Percentiles rank a stretch among this genome's conserved stretches.
These are phyloP conservation scores for Myoxocephalus aenaeus DNA, from an alignment of 2,797 vertebrate genomes.

Conservation along the genomic window DNA sequence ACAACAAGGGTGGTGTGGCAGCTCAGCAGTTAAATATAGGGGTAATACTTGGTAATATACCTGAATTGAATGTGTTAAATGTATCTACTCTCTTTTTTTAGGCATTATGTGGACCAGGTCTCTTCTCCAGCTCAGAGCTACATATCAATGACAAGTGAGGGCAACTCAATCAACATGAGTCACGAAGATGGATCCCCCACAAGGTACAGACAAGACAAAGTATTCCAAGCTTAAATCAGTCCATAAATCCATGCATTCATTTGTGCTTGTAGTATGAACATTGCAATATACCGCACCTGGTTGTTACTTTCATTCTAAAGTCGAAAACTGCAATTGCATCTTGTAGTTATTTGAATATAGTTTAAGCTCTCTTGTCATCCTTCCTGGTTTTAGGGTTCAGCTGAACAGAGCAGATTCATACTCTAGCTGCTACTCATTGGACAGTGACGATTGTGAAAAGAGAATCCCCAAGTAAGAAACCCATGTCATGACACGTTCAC, in stretches of 20 bases:
- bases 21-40: neutral
- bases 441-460: slow-evolving; percentile 77
- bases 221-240: slow-evolving; percentile 6
- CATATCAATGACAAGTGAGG: slow-evolving; percentile 71
- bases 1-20: slow-evolving; percentile 6
- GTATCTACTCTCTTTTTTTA: slow-evolving; percentile 30
- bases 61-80: neutral
- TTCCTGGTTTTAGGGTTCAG: slow-evolving; percentile 60
- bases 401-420: slow-evolving; percentile 73
- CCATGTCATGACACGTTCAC: neutral
- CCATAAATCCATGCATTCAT: neutral
- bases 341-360: neutral
- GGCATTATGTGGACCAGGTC: slow-evolving; percentile 55
- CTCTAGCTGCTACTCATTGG: slow-evolving; percentile 76
- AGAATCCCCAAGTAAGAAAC: slow-evolving; percentile 71
- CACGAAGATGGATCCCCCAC: slow-evolving; percentile 24
- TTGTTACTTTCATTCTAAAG: neutral
- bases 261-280: neutral
- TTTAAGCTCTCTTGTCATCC: neutral
- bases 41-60: neutral
- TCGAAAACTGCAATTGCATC: neutral
- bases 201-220: slow-evolving; percentile 48
- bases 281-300: neutral
- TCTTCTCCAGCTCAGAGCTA: slow-evolving; percentile 73
- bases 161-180: neutral